phyloP scores from a whole-genome alignment of 2,113 vertebrate species.

The Daboia siamensis region DNA sequence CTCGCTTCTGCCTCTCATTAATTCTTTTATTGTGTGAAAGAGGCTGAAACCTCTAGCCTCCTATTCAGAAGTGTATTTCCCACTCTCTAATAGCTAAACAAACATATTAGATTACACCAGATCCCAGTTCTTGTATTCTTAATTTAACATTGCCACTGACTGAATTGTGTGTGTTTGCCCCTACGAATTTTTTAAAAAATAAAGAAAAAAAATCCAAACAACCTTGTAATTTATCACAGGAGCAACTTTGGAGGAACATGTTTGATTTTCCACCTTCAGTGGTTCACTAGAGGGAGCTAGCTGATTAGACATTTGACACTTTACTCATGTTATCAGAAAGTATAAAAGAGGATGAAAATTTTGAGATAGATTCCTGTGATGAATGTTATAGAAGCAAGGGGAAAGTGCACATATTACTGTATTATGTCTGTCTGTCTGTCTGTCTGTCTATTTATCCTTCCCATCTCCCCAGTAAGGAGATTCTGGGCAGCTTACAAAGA shows the following conservation, averaged over 20 bases:
- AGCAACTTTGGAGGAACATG: background rate
- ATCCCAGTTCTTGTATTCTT: background rate
- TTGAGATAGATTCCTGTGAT: background rate
- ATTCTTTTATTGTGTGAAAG: too few species aligned
- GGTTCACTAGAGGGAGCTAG: slow-evolving; percentile 3
- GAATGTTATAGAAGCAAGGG: background rate
- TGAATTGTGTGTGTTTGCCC: background rate
- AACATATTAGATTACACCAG: background rate
- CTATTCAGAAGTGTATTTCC: background rate
- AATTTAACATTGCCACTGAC: background rate
- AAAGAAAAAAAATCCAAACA: background rate
- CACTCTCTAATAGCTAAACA: background rate
- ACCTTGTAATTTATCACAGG: background rate
- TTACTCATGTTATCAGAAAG: background rate
- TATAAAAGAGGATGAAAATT: background rate
- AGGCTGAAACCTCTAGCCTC: background rate
- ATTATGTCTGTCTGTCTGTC: background rate
- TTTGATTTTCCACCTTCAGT: background rate
- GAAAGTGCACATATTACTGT: background rate
- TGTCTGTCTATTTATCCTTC: background rate
- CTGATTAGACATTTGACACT: background rate
- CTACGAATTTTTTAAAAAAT: background rate
- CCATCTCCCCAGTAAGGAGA: background rate
- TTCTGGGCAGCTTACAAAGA: background rate
- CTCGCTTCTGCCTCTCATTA: background rate